These are phyloP conservation scores for Melanostigma gelatinosum DNA, from an alignment of 2,113 vertebrate species.

Conservation along the genomic window DNA sequence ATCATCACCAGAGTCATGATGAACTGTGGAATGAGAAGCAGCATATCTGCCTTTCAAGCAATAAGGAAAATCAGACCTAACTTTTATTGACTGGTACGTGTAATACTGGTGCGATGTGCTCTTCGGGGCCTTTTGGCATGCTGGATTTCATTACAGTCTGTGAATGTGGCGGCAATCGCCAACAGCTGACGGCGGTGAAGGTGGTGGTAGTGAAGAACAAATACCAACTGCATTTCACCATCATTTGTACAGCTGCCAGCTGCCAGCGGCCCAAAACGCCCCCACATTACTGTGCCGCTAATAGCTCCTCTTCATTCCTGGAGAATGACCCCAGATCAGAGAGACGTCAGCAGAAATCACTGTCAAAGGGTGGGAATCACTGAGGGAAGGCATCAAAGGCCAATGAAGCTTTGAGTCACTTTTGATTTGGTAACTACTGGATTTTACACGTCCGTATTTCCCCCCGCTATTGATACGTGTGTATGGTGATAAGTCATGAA, in stretches of 20 bases:
- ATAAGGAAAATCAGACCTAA: neutral
- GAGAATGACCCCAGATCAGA: slow-evolving; percentile 53
- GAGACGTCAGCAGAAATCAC: slow-evolving; percentile 5
- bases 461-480: neutral
- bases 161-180: slow-evolving; percentile 65
- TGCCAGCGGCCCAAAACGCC: slow-evolving; percentile 76
- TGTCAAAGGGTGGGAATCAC: slow-evolving; percentile 8
- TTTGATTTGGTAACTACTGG: neutral
- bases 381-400: neutral
- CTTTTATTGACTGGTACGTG: neutral
- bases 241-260: slow-evolving; percentile 89
- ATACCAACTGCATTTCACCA: slow-evolving; percentile 74
- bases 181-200: slow-evolving; percentile 76
- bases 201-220: slow-evolving; percentile 62
- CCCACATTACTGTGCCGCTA: slow-evolving; percentile 79
- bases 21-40: neutral
- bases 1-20: neutral
- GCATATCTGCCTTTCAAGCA: neutral
- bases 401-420: neutral
- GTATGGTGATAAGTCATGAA: slow-evolving; percentile 24
- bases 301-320: slow-evolving; percentile 83
- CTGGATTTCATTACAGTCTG: slow-evolving; percentile 66
- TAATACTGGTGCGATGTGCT: neutral
- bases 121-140: slow-evolving; percentile 27
- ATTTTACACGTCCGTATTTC: neutral